Evolutionary conservation across 23 tunicate genomes (phyloP).

Genomic region (Trididemnum clinides): DNA sequence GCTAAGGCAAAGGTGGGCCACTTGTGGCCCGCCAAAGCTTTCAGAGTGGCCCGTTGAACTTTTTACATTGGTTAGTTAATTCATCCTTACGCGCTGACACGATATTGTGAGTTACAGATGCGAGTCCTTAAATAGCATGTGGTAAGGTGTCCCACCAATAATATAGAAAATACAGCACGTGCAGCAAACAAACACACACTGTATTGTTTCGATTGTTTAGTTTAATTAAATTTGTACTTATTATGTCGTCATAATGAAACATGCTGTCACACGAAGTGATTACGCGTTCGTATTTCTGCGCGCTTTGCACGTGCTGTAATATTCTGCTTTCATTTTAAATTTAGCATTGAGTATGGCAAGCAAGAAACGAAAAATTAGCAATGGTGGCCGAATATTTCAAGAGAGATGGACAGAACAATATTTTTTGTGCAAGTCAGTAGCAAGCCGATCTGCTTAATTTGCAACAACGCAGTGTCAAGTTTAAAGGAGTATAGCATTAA

Average conservation of each 20-base stretch:
- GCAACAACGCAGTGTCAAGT: no score
- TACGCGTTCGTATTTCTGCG: constrained; percentile 11
- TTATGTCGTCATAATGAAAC: not conserved
- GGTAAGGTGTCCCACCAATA: constrained; percentile 32
- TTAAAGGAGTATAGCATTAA: no score
- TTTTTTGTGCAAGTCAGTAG: no score
- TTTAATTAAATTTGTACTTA: constrained; percentile 3
- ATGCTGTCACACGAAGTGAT: constrained; percentile 9
- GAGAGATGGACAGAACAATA: no score
- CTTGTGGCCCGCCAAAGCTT: no score
- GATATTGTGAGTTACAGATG: constrained; percentile 31
- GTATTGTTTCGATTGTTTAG: constrained; percentile 15
- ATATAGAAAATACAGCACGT: not conserved
- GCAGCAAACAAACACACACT: constrained; percentile 15
- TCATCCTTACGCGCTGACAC: constrained; percentile 33
- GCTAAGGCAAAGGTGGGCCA: no score
- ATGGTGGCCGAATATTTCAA: no score
- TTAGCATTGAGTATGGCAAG: no score
- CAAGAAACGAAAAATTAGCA: constrained; percentile 26
- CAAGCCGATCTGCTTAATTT: no score
- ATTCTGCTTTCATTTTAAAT: constrained; percentile 10
- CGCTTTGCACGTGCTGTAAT: constrained; percentile 2
- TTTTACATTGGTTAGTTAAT: constrained; percentile 25
- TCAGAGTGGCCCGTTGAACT: constrained; percentile 9
- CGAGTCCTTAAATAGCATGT: constrained; percentile 27